Conservation (phyloP, 2,797 vertebrate genomes). For the Perodicticus potto region DNA sequence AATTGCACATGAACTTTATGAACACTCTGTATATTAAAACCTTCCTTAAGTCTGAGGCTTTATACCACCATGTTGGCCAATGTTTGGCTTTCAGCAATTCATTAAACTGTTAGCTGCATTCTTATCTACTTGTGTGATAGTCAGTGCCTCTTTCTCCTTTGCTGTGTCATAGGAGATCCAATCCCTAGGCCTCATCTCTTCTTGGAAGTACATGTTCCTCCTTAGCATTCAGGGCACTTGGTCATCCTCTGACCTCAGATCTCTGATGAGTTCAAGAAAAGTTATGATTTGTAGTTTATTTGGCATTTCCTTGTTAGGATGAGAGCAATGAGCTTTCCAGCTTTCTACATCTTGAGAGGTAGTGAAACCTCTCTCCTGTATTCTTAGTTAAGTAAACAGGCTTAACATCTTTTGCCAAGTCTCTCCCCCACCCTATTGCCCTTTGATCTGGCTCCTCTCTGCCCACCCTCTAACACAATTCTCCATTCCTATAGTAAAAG, state of each 20-base stretch:
- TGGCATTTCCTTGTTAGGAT: constrained; percentile 2
- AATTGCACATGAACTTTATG: background rate
- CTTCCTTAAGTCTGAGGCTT: background rate
- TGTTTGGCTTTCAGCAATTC: too few relatives aligned
- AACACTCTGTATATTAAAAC: background rate
- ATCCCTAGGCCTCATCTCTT: background rate
- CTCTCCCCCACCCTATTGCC: background rate
- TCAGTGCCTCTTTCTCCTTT: background rate
- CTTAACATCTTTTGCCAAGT: background rate
- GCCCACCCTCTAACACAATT: background rate
- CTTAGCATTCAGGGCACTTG: background rate
- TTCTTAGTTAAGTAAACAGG: background rate
- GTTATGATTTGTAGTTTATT: background rate
- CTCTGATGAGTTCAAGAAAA: background rate
- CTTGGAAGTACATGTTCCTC: background rate
- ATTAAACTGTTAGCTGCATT: background rate
- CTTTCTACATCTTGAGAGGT: background rate
- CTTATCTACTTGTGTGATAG: background rate
- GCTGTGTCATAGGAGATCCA: background rate
- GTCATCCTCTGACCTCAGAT: background rate
- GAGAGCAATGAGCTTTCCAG: background rate
- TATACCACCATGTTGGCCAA: background rate
- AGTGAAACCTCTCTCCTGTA: background rate
- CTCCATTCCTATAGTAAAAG: background rate
- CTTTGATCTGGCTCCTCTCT: background rate